phyloP scores from a whole-genome alignment of 2,113 vertebrate genomes.

The Engystomops pustulosus region DNA sequence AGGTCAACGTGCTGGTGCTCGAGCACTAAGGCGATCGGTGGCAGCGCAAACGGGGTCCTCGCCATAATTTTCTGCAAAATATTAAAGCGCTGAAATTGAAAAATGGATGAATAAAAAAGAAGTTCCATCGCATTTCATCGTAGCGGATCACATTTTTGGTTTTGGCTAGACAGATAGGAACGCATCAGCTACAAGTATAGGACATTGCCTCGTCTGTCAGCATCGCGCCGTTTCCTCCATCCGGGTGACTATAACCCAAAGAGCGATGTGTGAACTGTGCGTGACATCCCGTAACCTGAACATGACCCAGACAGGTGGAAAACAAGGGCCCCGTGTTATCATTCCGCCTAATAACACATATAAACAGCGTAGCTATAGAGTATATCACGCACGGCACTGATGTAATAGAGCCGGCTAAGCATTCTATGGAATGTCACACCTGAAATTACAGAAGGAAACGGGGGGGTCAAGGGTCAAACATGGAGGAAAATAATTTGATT shows the following conservation, averaged over 20 bases:
- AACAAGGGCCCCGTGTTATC: neutral
- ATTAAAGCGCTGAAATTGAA: no score
- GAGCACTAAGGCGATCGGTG: no score
- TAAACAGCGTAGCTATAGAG: neutral
- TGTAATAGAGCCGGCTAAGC: neutral
- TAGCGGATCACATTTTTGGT: no score
- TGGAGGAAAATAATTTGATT: conserved; percentile 42
- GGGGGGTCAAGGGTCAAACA: neutral
- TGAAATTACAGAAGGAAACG: conserved; percentile 47
- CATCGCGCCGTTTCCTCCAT: neutral
- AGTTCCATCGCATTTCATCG: no score
- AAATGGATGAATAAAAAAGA: no score
- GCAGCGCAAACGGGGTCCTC: no score
- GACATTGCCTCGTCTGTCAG: neutral
- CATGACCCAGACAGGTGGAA: conserved; percentile 9
- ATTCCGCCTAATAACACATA: no score
- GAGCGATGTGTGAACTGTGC: neutral
- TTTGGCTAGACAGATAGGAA: no score
- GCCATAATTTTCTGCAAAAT: no score
- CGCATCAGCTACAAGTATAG: no score
- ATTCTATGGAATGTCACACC: conserved; percentile 13
- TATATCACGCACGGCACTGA: neutral
- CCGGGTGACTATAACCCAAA: neutral
- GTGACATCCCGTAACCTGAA: neutral
- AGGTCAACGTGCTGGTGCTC: no score